Evolutionary conservation across 2,797 vertebrate genomes (phyloP).

Genomic region (Pantherophis vulpinus): DNA sequence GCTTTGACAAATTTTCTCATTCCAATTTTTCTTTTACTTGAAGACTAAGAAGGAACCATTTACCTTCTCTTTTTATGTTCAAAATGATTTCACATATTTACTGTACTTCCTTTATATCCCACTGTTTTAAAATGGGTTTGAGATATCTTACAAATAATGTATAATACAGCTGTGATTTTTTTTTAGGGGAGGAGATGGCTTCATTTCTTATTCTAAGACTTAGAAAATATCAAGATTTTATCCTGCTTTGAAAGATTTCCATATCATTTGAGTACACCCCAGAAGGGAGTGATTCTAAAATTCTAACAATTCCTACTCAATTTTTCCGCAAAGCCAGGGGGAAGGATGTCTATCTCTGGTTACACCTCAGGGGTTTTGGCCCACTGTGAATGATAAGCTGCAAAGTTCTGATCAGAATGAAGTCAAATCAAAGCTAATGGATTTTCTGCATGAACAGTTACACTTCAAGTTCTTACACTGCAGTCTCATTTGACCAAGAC

Average conservation of each 20-base stretch:
- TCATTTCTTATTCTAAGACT: background rate
- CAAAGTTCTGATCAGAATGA: constrained; percentile 11
- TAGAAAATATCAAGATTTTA: background rate
- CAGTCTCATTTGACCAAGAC: constrained; percentile 10
- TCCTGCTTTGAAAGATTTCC: background rate
- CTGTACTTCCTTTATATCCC: background rate
- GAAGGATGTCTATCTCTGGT: background rate
- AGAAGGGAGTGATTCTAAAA: background rate
- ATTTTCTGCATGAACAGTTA: constrained; percentile 21
- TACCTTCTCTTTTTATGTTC: background rate
- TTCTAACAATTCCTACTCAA: constrained; percentile 2
- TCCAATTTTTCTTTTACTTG: background rate
- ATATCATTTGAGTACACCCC: background rate
- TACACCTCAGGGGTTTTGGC: background rate
- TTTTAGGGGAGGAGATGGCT: background rate
- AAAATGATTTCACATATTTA: background rate
- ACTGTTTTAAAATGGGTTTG: background rate
- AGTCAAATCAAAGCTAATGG: constrained; percentile 7
- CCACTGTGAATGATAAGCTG: constrained; percentile 9
- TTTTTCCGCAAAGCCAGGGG: background rate
- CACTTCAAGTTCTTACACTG: background rate
- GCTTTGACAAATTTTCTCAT: background rate
- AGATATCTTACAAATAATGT: background rate
- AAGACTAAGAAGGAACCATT: background rate
- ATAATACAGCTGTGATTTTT: background rate